Evolutionary conservation across 2,113 vertebrate species (phyloP), one percentile per base, ranked within the genome.

Genomic region (Euleptes europaea): DNA sequence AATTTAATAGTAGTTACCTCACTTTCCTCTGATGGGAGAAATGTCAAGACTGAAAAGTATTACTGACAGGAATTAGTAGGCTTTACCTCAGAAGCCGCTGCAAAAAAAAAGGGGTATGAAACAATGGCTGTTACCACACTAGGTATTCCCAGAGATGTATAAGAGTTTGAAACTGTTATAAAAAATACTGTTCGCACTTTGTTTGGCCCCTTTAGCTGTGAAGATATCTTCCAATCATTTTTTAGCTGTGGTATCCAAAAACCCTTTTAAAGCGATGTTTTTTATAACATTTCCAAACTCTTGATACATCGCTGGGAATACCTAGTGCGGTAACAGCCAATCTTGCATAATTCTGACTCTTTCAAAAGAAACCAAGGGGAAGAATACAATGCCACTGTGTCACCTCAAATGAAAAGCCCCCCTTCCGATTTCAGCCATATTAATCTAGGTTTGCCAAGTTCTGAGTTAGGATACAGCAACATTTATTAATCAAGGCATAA

Each of bases 401-500:
- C 42, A 77, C 72, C 54, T 72, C 86, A 85, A 87, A 90, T 91
- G 90, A 93, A 83, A 89, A 94, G 92, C 89, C 73, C 72, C 28
- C 2, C 21, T 77, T 94, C 92, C 87, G 86, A 94, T 91, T 94
- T 94, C 87, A 89, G 87, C 71, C 54, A 75, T 38, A 84, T 93
- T 93, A 95, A 95, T 94, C 89, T 67, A 12, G 88, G 91, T 94
- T 94, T 93, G 90, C 93, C 94, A 95, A 93, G 87, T 92, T 93
- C 92, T 93, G 94, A 94, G 94, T 92, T 92, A 90, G 93, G 91
- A 88, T 92, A 90, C 78, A 84, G 95, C 86, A 93, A 70, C 95
- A 95, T 95, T 95, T 96, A 93, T 95, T 93, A 92, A 94, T 87
- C 88, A 84, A 86, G 92, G 83, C 70, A 84, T 94, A 96, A 95